Base-by-base conservation (phyloP, 2,797 vertebrate genomes). In the Apodemus agrarius region DNA sequence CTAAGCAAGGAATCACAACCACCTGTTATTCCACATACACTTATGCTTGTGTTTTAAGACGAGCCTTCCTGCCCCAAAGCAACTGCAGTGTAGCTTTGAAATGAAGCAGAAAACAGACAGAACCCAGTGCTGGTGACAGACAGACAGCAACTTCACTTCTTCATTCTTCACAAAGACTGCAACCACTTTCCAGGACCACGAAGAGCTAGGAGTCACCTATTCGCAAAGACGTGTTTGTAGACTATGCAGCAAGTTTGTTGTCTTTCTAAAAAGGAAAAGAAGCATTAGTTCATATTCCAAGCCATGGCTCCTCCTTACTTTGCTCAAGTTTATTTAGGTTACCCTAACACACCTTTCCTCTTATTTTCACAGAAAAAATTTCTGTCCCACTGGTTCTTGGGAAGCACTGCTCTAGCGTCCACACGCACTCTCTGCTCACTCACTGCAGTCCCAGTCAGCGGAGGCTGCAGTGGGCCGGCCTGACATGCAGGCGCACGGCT, bases 181-280 rank as follows among this genome's bases (percentile, higher is more conserved):
- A 98, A 98, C 98, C 97, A 98, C 97, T 98, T 98, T 97, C 99
- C 98, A 98, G 98, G 98, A 99, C 98, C 97, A 98, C 75, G 98
- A 99, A 97, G 98, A 98, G 98, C 98, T 98, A 98, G 98, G 98
- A 93, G 98, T 98, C 98, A 97, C 96, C 95, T 97, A 91, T 97
- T 98, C 98, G 98, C 97, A 97, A 92, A 97, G 95, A 98, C 98
- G 96, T 94, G 93, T 97, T 96, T 97, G 97, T 49, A 98, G 97
- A 98, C 99, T 99, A 99, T 40, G 99, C 99, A 95, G 99, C 99
- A 99, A 99, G 99, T 98, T 99, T 99, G 99, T 99, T 99, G 97
- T 99, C 99, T 99, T 99, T 99, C 99, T 99, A 99, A 91, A 99
- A 97, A 89, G 76, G 95, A 94, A 96, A 7, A 74, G n/a, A 74